Base-by-base conservation (phyloP, 2,888 invertebrate genomes). In the Ceraclea dissimilis region DNA sequence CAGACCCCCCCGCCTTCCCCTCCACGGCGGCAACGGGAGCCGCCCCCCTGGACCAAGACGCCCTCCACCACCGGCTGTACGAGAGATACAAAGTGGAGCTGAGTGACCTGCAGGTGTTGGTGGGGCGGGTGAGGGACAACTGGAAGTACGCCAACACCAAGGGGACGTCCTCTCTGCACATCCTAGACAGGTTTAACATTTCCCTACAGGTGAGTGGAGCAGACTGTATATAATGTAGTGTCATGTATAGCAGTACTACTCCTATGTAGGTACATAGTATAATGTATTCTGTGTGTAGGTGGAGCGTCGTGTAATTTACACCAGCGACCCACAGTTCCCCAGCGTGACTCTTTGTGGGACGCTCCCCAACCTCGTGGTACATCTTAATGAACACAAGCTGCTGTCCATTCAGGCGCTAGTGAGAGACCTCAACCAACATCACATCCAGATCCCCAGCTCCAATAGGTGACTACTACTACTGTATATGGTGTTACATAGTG, bases 381-480 rank as follows among this genome's bases (percentile, higher is more conserved):
- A 96, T 71, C 80, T 96, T 48, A 93, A 91, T 73, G 95, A 96
- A 70, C 85, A 86, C 65, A 96, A 96, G 78, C 86, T 96, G 65
- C 64, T 67, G 62, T 72, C 74, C 51, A 70, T 73, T 60, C 70
- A 74, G 57, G 68, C 70, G 60, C 71, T 72, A 56, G 62, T 76
- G 71, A 47, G 76, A 74, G 22, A 74, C 75, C 65, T 70, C 64
- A 60, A 63, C 64, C 10, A 60, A 65, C 2, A 58, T 2, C 2
- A 58, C 2, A 43, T 55, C 8, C 57, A 39, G 39, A 39, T 39
- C 8, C 39, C 39, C 39, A 5, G 51, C 49, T 50, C 60, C 44
- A 56, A 22, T 53, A 59, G 56, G 56, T 57, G 50, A 54, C 39
- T 11, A 20, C 18, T 43, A 13, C 10, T 39, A n/a, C 2, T 39